A percentile compares a stretch with the other conserved stretches of the same genome.
phyloP scores from a whole-genome alignment of 2,113 vertebrate genomes.

The Hiodon tergisus region DNA sequence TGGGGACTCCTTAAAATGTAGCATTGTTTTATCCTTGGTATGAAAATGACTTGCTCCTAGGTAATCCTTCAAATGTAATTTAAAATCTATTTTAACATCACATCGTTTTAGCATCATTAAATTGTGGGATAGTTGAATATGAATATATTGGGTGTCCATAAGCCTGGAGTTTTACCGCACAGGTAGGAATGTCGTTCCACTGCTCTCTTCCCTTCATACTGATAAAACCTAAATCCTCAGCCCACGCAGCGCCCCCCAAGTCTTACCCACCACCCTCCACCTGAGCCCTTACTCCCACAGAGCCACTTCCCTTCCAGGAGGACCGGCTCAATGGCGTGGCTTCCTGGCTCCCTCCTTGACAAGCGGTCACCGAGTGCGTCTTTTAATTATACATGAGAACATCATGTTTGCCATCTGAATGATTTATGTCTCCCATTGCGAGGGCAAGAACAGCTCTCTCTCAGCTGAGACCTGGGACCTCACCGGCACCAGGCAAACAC shows the following conservation, averaged over 20 bases:
- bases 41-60: too few relatives aligned
- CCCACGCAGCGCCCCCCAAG: neutral
- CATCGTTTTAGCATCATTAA: too few relatives aligned
- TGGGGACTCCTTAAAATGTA: too few relatives aligned
- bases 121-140: too few relatives aligned
- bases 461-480: neutral
- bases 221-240: neutral
- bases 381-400: slow-evolving; percentile 22
- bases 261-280: neutral
- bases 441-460: neutral
- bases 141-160: too few relatives aligned
- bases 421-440: slow-evolving; percentile 9
- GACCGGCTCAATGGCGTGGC: neutral
- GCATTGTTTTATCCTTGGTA: too few relatives aligned
- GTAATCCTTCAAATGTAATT: too few relatives aligned
- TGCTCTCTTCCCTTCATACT: too few relatives aligned
- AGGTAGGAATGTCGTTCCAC: too few relatives aligned
- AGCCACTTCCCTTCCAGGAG: neutral
- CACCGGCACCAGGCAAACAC: neutral
- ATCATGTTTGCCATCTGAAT: slow-evolving; percentile 21
- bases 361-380: slow-evolving; percentile 9
- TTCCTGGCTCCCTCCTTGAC: neutral
- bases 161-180: too few relatives aligned
- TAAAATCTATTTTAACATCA: too few relatives aligned
- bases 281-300: neutral